Evolutionary conservation across 1,140 invertebrate genomes (phyloP).

Genomic region (Drosophila micromelanica): DNA sequence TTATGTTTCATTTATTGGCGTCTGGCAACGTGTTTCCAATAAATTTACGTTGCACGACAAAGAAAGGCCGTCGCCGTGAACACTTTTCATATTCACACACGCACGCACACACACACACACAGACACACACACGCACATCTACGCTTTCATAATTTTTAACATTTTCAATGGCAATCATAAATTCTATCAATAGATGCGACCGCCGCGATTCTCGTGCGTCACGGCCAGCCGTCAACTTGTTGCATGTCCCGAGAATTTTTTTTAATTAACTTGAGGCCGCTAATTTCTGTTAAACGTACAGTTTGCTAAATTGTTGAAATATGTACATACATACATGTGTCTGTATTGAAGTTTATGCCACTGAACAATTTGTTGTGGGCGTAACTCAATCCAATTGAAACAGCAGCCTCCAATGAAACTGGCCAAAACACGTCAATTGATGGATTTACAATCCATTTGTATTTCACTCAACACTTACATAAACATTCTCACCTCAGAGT

Average conservation of each 20-base stretch:
- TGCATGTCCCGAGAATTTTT: slow-evolving; percentile 59
- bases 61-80: slow-evolving; percentile 41
- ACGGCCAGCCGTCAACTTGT: slow-evolving; percentile 77
- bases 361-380: slow-evolving; percentile 22
- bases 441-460: slow-evolving; percentile 72
- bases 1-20: slow-evolving; percentile 77
- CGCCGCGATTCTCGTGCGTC: slow-evolving; percentile 57
- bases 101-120: neutral
- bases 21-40: slow-evolving; percentile 67
- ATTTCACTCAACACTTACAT: slow-evolving; percentile 42
- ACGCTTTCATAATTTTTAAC: slow-evolving; percentile 63
- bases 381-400: slow-evolving; percentile 26
- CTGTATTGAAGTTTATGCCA: slow-evolving; percentile 4
- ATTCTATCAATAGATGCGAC: slow-evolving; percentile 55
- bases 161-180: slow-evolving; percentile 72
- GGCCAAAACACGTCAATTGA: slow-evolving; percentile 6
- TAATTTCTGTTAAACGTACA: slow-evolving; percentile 43
- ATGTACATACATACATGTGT: neutral
- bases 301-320: slow-evolving; percentile 23
- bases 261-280: slow-evolving; percentile 56
- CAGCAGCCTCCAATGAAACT: neutral
- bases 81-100: slow-evolving; percentile 9
- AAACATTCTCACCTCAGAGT: neutral
- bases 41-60: slow-evolving; percentile 52
- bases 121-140: neutral